Evolutionary conservation across 2,888 invertebrate genomes (phyloP).

Genomic region (Agrilus cyanescens): DNA sequence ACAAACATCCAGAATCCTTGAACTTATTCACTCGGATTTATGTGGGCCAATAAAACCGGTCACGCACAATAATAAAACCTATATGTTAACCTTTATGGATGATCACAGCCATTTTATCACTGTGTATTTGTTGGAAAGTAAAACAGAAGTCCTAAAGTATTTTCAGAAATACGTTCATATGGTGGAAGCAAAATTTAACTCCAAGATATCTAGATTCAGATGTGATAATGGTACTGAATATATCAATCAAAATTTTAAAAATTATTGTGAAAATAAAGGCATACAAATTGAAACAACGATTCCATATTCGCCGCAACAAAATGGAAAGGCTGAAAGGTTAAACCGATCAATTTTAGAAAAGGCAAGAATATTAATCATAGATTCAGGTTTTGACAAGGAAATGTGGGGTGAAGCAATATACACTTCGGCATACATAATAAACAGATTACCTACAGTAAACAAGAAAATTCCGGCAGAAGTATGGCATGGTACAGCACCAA

Average conservation of each 20-base stretch:
- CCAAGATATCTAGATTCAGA: no score
- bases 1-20: background rate
- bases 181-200: background rate
- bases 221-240: no score
- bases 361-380: constrained; percentile 9
- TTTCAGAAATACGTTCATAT: background rate
- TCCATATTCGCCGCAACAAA: no score
- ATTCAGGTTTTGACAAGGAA: constrained; percentile 19
- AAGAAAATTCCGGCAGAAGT: constrained; percentile 13
- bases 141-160: background rate
- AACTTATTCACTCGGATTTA: constrained; percentile 4
- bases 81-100: no score
- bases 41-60: background rate
- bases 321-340: no score
- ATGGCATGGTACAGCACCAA: constrained; percentile 16
- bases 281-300: no score
- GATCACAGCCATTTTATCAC: no score
- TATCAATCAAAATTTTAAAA: no score
- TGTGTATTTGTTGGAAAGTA: background rate
- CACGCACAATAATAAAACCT: no score
- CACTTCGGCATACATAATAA: constrained; percentile 18
- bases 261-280: no score
- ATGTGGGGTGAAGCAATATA: constrained; percentile 28
- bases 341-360: constrained; percentile 9
- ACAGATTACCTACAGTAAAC: constrained; percentile 14